Percentiles rank a stretch among this genome's conserved stretches.
phyloP scores from a whole-genome alignment of 2,113 vertebrate species.

The Hemiscyllium ocellatum region DNA sequence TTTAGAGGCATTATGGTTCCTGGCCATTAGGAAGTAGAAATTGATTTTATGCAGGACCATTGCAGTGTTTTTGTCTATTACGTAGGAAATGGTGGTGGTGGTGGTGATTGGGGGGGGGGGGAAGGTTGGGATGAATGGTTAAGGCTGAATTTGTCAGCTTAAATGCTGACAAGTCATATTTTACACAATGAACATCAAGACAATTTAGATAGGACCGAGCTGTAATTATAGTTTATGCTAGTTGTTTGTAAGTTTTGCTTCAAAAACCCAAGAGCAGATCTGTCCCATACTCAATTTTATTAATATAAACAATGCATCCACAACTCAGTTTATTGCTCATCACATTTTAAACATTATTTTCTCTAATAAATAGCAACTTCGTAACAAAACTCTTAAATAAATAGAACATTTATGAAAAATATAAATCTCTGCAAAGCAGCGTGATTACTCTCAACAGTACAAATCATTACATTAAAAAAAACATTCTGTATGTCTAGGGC shows the following conservation, averaged over 20 bases:
- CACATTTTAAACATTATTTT: slow-evolving; percentile 67
- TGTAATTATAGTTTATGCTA: background rate
- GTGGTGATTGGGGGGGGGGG: too few species aligned
- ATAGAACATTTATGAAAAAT: slow-evolving; percentile 99
- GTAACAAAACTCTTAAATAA: slow-evolving; percentile 97
- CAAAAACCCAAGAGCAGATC: background rate
- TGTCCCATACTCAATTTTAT: slow-evolving; percentile 49
- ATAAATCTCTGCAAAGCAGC: slow-evolving; percentile 90
- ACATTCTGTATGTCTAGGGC: slow-evolving; percentile 77
- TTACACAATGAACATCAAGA: background rate
- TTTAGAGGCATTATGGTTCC: background rate
- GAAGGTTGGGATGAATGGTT: background rate
- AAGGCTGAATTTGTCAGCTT: background rate
- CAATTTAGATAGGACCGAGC: background rate
- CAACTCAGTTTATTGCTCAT: slow-evolving; percentile 90
- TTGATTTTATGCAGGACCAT: background rate
- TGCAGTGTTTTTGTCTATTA: background rate
- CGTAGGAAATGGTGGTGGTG: background rate
- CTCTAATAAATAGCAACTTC: slow-evolving; percentile 88
- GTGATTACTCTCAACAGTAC: slow-evolving; percentile 88
- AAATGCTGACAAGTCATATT: background rate
- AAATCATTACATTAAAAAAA: slow-evolving; percentile 99
- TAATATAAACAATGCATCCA: slow-evolving; percentile 98
- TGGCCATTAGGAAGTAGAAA: background rate
- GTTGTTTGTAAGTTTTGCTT: background rate